Evolutionary conservation across 2,113 vertebrate species (phyloP), one percentile per base, ranked within the genome.

Genomic region (Philantomba maxwellii): DNA sequence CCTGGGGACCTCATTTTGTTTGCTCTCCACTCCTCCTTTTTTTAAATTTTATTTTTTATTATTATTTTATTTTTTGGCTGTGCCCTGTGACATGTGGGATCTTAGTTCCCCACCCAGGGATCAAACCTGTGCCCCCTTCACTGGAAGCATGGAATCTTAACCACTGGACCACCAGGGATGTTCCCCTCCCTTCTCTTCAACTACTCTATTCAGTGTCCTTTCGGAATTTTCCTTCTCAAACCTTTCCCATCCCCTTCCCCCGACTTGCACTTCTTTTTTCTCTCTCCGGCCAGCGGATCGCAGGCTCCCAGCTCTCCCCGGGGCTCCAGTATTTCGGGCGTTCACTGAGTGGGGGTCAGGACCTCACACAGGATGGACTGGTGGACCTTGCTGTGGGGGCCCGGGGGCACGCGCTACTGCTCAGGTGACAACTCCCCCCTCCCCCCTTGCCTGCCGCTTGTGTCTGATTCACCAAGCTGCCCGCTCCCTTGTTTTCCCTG

Each of bases 311-410:
- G 2, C 13, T 99, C 13, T 3, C 81, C 5, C 5, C 30, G 2
- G 23, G 51, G 2, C 95, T 99, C 21, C 98, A 95, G 64, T 98
- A 99, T 89, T 99, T 99, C 33, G 99, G 99, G 51, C 98, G 98
- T 64, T 97, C 99, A 0, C 82, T 99, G 60, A 97, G 98, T 6
- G 99, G 99, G 4, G 82, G 96, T 25, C 97, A 96, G 12, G 99
- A 99, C 55, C 98, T 99, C 7, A 98, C 98, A 0, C 78, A 96
- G 3, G 99, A 99, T 16, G 98, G 98, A 13, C 98, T 99, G 25
- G 96, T 98, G 7, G 99, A 99, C 89, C 94, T 99, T 33, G 98
- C 98, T 1, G 97, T 99, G 4, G 99, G 99, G 70, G 98, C 99
- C 60, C 93, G 28, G 25, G 99, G 99, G 15, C 78, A 88, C 0